Percentiles rank a stretch among this genome's conserved stretches.
Conservation (phyloP, 2,113 vertebrate genomes). For the Erythrocercus mccallii region DNA sequence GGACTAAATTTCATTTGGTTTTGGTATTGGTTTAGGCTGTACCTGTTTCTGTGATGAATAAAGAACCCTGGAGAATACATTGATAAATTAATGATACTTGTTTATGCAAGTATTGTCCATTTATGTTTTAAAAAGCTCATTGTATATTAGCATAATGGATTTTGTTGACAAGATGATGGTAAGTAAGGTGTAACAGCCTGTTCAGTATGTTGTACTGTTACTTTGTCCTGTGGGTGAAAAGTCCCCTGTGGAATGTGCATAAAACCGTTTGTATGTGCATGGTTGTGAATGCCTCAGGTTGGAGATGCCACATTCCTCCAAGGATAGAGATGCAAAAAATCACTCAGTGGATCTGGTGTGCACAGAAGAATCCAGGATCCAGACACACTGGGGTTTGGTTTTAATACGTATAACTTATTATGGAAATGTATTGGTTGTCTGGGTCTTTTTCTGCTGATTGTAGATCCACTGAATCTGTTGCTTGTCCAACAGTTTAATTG, state of each 20-base stretch:
- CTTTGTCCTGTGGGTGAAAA: not conserved
- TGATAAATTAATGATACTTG: not conserved
- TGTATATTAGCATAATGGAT: not conserved
- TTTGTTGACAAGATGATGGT: not conserved
- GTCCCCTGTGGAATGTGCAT: not conserved
- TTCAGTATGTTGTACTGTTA: not conserved
- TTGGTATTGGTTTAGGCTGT: not conserved
- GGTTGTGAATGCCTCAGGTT: not conserved
- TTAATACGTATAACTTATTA: not conserved
- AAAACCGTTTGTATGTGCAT: not conserved
- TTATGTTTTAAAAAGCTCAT: not conserved
- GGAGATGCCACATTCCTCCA: not conserved
- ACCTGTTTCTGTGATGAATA: not conserved
- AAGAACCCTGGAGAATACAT: not conserved
- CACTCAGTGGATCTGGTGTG: not conserved
- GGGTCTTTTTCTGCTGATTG: not conserved
- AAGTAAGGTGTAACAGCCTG: not conserved
- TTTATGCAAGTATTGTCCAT: not conserved
- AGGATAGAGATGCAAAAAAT: not conserved
- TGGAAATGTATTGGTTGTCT: not conserved
- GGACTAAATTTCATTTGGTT: not conserved
- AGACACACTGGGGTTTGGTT: not conserved
- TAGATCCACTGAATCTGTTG: not conserved
- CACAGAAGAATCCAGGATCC: not conserved
- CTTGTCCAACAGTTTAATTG: not conserved